Evolutionary conservation across 2,888 invertebrate species (phyloP).

Genomic region (Apamea anceps): DNA sequence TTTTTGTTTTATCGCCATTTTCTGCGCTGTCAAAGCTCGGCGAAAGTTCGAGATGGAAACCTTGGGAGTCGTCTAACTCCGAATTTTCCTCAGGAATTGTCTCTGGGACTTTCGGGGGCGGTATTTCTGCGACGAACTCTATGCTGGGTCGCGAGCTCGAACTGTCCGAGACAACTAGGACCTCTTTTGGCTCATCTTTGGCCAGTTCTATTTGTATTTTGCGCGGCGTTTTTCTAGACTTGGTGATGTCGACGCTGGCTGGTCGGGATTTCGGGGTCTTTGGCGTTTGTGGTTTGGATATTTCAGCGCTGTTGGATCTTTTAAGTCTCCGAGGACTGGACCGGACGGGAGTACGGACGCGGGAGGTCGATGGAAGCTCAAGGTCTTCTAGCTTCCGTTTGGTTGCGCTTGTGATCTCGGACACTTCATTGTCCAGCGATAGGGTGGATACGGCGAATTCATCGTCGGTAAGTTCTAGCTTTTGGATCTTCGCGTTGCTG

Average conservation of each 20-base stretch:
- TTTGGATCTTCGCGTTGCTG: conserved; percentile 80
- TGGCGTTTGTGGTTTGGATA: conserved; percentile 79
- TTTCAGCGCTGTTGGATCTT: conserved; percentile 84
- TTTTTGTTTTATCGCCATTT: conserved; percentile 64
- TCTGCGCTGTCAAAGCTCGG: conserved; percentile 74
- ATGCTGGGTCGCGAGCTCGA: conserved; percentile 76
- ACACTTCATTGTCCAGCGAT: conserved; percentile 83
- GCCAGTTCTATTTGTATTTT: conserved; percentile 69
- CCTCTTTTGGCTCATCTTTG: conserved; percentile 65
- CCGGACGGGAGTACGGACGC: conserved; percentile 78
- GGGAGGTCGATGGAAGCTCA: conserved; percentile 79
- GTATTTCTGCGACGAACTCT: conserved; percentile 79
- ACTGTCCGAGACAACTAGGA: conserved; percentile 67
- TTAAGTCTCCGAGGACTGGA: conserved; percentile 83
- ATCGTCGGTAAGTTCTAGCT: conserved; percentile 77
- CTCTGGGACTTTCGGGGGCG: conserved; percentile 74
- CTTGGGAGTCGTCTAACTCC: conserved; percentile 85
- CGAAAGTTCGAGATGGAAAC: conserved; percentile 82
- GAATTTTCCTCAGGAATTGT: conserved; percentile 79
- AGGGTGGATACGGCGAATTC: conserved; percentile 77
- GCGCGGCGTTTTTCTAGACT: conserved; percentile 75
- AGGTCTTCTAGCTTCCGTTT: conserved; percentile 75
- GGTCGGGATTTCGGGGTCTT: conserved; percentile 82
- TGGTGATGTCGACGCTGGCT: conserved; percentile 83
- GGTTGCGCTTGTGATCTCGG: conserved; percentile 76